phyloP scores from a whole-genome alignment of 1,140 invertebrate species.

The Phocides pigmalion region DNA sequence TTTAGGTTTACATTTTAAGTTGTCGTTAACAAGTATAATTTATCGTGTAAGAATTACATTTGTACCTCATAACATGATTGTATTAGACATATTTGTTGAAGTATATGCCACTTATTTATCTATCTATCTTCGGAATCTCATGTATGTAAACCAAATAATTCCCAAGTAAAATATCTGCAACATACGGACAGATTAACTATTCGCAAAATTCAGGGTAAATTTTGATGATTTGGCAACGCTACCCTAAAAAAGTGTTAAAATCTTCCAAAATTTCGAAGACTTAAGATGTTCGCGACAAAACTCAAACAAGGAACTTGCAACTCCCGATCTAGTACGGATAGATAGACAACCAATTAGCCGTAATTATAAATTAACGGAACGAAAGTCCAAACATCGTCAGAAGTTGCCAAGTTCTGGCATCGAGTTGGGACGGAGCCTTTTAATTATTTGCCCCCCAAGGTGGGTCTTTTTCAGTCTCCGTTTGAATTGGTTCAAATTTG shows the following conservation, averaged over 20 bases:
- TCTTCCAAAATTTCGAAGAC: conserved; percentile 10
- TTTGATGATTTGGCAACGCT: not conserved
- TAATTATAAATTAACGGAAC: conserved; percentile 67
- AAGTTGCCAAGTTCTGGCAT: conserved; percentile 33
- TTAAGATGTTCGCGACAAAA: conserved; percentile 31
- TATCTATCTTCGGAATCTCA: no score
- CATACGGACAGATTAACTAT: no score
- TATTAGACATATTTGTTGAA: no score
- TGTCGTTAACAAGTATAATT: no score
- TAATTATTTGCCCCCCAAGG: conserved; percentile 34
- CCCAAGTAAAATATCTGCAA: no score
- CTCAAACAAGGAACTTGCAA: conserved; percentile 31
- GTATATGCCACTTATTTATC: no score
- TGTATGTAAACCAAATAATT: no score
- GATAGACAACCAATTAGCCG: conserved; percentile 61
- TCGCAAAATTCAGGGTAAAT: no score
- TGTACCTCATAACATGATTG: no score
- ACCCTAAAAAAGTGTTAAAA: conserved; percentile 5
- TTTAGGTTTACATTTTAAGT: no score
- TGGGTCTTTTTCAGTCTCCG: conserved; percentile 19
- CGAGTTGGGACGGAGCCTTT: conserved; percentile 32
- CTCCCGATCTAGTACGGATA: conserved; percentile 36
- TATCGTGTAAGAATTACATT: no score
- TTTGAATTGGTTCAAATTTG: conserved; percentile 9
- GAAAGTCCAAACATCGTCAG: conserved; percentile 40